These are phyloP conservation scores for Drosophila maculinotata DNA, from an alignment of 2,888 invertebrate genomes.

Conservation along the genomic window DNA sequence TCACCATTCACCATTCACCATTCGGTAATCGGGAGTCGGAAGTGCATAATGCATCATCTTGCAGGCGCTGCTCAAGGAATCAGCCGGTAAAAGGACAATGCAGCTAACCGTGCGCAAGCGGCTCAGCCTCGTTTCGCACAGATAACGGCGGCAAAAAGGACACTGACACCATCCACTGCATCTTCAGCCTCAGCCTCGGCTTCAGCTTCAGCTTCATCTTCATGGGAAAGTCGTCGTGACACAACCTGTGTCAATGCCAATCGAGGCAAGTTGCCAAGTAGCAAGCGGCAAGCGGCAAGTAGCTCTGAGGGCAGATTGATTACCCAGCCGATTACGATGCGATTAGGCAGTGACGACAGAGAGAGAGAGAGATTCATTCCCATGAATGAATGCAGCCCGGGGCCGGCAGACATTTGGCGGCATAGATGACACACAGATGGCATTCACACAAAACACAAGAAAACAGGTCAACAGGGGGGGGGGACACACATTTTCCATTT, in stretches of 20 bases:
- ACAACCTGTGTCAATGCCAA: conserved; percentile 79
- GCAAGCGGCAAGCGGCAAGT: conserved; percentile 18
- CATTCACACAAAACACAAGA: conserved; percentile 6
- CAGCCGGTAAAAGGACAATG: conserved; percentile 73
- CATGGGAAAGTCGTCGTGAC: conserved; percentile 53
- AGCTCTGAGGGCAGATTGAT: conserved; percentile 61
- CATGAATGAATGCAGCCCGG: conserved; percentile 59
- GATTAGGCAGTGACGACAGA: conserved; percentile 48
- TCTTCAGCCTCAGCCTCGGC: no score
- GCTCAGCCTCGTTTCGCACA: conserved; percentile 74
- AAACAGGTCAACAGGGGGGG: not conserved
- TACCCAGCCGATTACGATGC: conserved; percentile 70
- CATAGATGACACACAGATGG: conserved; percentile 59
- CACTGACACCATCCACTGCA: conserved; percentile 44
- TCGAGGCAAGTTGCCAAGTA: conserved; percentile 68
- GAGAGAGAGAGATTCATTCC: no score
- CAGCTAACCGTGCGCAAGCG: conserved; percentile 82
- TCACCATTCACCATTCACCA: no score
- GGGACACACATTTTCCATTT: no score
- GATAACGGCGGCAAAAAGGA: conserved; percentile 83
- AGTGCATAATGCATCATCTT: conserved; percentile 79
- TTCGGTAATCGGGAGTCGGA: conserved; percentile 55
- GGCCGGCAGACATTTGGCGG: conserved; percentile 15
- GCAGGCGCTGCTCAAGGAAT: conserved; percentile 48
- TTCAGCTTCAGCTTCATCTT: conserved; percentile 25